phyloP scores from a whole-genome alignment of 1,140 invertebrate species.

The Dendroctonus valens region DNA sequence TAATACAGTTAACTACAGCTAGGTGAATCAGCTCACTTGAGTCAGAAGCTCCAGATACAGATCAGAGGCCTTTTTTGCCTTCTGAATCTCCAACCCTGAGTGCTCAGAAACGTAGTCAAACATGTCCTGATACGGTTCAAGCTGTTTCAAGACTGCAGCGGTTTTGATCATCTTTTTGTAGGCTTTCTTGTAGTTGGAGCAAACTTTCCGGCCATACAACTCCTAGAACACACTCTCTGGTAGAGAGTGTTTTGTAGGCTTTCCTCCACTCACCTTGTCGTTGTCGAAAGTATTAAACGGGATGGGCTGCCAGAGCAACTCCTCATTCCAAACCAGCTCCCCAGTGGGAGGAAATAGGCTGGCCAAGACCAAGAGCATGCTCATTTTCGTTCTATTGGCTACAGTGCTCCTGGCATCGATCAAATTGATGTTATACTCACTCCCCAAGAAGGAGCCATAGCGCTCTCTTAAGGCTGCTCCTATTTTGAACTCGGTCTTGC shows the following conservation, averaged over 20 bases:
- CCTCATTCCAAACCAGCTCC: constrained; percentile 50
- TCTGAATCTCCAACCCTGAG: constrained; percentile 21
- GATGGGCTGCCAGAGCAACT: constrained; percentile 59
- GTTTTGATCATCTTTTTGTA: constrained; percentile 28
- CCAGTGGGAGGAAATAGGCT: constrained; percentile 56
- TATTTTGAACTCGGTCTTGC: constrained; percentile 57
- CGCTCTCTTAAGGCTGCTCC: constrained; percentile 61
- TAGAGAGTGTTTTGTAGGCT: background rate
- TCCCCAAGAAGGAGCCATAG: constrained; percentile 61
- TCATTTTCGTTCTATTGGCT: constrained; percentile 61
- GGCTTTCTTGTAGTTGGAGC: constrained; percentile 24
- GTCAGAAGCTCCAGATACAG: constrained; percentile 16
- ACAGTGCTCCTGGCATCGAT: constrained; percentile 51
- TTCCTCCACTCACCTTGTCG: constrained; percentile 26
- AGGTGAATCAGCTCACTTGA: constrained; percentile 9
- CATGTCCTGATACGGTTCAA: constrained; percentile 23
- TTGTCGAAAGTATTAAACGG: constrained; percentile 47
- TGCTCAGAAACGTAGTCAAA: constrained; percentile 29
- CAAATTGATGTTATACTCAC: constrained; percentile 52
- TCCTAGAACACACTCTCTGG: constrained; percentile 1
- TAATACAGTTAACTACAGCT: background rate
- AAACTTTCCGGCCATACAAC: constrained; percentile 21
- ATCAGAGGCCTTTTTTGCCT: constrained; percentile 26
- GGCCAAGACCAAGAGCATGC: constrained; percentile 56
- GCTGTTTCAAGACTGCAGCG: constrained; percentile 8